Evolutionary conservation across 2,888 invertebrate species (phyloP).

Genomic region (Thalpophila matura): DNA sequence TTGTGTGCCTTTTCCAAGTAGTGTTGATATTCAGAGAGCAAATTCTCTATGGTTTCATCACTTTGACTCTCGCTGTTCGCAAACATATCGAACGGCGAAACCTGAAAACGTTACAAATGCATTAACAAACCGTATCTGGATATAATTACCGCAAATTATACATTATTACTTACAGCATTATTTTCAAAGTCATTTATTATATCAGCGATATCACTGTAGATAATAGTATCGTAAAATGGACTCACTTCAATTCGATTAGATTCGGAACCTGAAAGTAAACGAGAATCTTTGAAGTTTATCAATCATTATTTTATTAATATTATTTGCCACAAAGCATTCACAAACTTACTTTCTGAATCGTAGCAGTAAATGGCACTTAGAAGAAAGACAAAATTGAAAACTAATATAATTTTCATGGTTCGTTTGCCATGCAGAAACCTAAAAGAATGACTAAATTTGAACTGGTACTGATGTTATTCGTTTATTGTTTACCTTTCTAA

Average conservation of each 20-base stretch:
- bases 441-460: conserved; percentile 50
- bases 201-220: conserved; percentile 84
- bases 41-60: conserved; percentile 81
- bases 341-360: conserved; percentile 80
- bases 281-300: conserved; percentile 41
- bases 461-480: conserved; percentile 26
- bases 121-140: conserved; percentile 15
- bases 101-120: conserved; percentile 68
- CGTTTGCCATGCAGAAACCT: conserved; percentile 57
- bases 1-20: conserved; percentile 85
- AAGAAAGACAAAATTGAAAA: conserved; percentile 61
- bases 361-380: conserved; percentile 67
- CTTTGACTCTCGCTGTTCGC: conserved; percentile 79
- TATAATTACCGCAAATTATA: conserved; percentile 15
- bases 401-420: conserved; percentile 65
- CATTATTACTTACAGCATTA: conserved; percentile 74
- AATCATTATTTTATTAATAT: conserved; percentile 21
- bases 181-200: conserved; percentile 83
- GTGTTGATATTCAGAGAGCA: conserved; percentile 83
- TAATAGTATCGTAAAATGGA: conserved; percentile 83
- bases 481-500: conserved; percentile 61
- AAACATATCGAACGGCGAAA: conserved; percentile 71
- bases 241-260: conserved; percentile 76
- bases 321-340: conserved; percentile 6
- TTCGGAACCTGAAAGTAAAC: conserved; percentile 72